phyloP scores from a whole-genome alignment of 2,888 invertebrate genomes.

The Drosophila aldrichi region DNA sequence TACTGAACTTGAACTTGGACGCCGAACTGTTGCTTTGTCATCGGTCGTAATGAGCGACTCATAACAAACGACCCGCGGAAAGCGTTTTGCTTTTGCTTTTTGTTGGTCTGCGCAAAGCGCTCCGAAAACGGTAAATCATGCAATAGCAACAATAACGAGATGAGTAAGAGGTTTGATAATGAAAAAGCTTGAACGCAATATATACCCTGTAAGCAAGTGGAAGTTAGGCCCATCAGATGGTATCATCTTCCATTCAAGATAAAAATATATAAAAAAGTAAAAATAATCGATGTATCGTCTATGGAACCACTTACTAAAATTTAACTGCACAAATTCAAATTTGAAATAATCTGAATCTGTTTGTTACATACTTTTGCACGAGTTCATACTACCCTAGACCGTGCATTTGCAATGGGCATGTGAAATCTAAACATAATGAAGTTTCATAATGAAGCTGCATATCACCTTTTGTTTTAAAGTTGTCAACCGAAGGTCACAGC shows the following conservation, averaged over 20 bases:
- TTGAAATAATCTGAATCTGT: neutral
- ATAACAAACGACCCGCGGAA: conserved; percentile 8
- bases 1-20: conserved; percentile 71
- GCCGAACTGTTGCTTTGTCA: conserved; percentile 52
- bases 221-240: neutral
- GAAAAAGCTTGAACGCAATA: neutral
- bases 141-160: conserved; percentile 18
- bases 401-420: neutral
- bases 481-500: conserved; percentile 43
- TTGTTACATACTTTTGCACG: neutral
- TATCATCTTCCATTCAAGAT: no score
- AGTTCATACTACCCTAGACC: neutral
- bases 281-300: neutral
- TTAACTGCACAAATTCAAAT: neutral
- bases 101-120: conserved; percentile 4
- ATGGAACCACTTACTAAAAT: neutral
- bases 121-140: conserved; percentile 72
- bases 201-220: neutral
- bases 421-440: conserved; percentile 20
- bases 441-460: conserved; percentile 34
- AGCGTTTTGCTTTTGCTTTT: conserved; percentile 4
- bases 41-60: conserved; percentile 15
- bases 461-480: conserved; percentile 42
- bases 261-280: no score
- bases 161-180: neutral